Conservation (phyloP, 2,797 vertebrate species). For the Pachyuromys duprasi region DNA sequence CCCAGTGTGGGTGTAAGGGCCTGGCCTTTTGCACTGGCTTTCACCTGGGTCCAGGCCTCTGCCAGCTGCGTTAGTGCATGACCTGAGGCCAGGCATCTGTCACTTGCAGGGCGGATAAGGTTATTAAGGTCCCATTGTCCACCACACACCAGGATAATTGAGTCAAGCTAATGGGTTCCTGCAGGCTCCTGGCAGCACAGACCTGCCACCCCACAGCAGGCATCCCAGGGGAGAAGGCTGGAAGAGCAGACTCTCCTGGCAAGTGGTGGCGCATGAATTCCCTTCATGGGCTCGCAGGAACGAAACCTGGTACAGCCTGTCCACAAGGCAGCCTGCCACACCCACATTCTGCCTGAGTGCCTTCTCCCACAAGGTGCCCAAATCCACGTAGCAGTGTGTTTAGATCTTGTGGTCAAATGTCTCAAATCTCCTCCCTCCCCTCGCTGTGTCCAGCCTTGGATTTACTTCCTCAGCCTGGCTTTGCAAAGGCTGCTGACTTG, state of each 20-base stretch:
- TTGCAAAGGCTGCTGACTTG: rapidly evolving
- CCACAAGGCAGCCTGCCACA: background rate
- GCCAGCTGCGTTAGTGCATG: background rate
- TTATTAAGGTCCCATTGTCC: rapidly evolving
- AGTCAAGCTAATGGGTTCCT: background rate
- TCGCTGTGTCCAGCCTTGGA: background rate
- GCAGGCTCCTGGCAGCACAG: background rate
- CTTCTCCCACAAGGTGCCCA: background rate
- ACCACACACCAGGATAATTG: rapidly evolving
- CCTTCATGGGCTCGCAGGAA: background rate
- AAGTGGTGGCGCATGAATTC: background rate
- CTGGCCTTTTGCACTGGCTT: background rate
- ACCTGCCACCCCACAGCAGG: rapidly evolving
- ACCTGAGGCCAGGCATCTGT: background rate
- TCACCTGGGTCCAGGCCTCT: background rate
- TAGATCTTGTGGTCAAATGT: background rate
- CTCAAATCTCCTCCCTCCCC: background rate
- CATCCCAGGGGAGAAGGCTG: background rate
- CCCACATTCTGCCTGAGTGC: background rate
- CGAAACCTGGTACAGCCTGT: background rate
- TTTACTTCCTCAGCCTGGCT: background rate
- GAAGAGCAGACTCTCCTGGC: background rate
- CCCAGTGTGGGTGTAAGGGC: background rate
- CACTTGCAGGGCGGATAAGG: background rate
- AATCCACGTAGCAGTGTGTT: rapidly evolving